Base-by-base conservation (phyloP, 2,888 invertebrate genomes). In the Eristalinus aeneus region DNA sequence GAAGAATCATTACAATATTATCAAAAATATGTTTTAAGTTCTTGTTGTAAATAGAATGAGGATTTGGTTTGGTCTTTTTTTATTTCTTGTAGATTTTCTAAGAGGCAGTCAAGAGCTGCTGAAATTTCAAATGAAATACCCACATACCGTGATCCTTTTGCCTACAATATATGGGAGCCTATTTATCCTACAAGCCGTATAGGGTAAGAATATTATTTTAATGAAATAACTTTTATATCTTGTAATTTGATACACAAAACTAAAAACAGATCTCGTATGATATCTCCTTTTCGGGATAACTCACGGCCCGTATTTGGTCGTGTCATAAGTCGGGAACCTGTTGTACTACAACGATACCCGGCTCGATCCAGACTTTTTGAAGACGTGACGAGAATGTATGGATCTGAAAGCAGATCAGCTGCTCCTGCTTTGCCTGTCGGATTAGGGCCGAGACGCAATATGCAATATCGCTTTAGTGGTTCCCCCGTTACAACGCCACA, bases 61-160 rank as follows among this genome's bases (percentile, higher is more conserved):
- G 8, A 39, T 4, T 10, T 39, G 12, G 1, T 39, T 9, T 20
- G 10, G 11, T 65, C n/a, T 53, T 12, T 8, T 11, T 23, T 56
- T 56, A 1, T 54, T 39, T 1, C 27, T 27, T 69, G n/a, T 76
- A 92, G 92, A 92, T 97, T 97, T 93, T 97, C 97, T 16, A 97
- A 97, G 92, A 93, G 97, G 80, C 97, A 97, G 93, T 97, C 97
- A 65, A 94, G 97, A 53, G 96, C 97, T 16, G 96, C 97, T 6
- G 97, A 97, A 92, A 95, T 96, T 88, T 96, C 97, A 90, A 97
- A 97, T 92, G 97, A 97, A 93, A 95, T 97, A 89, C 97, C 96
- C 88, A 95, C 96, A 82, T 97, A 96, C 93, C 95, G 96, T 69
- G 97, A 97, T 91, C 97, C 97, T 0, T 96, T 97, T 89, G 94